Base-by-base conservation (phyloP, 2,113 vertebrate species). In the Xenopus laevis region DNA sequence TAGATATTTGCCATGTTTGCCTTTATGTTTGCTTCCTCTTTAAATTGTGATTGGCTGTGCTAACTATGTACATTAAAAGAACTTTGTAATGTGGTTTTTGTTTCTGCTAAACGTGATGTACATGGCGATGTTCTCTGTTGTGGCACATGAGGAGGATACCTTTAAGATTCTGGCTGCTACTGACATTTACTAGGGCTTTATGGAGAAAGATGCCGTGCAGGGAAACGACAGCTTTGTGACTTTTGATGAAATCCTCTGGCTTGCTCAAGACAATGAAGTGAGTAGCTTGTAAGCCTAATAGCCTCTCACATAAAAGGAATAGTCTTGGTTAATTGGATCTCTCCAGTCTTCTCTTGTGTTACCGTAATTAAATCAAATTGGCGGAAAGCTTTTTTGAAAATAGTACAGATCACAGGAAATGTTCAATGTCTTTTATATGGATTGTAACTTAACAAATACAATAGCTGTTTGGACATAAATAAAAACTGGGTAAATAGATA, bases 91-190 rank as follows among this genome's bases (percentile, higher is more conserved):
- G 8, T 40, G 5, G 1, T 5, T 40, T 40, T 27, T 27, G n/a
- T 40, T 40, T 40, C 33, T 40, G 33, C 33, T 5, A 7, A 5
- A 2, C 6, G 2, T 40, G 33, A 40, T 40, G 3, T 40, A 40
- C 6, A 7, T 40, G 33, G 33, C 33, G 33, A 40, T 52, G 1
- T 16, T 45, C 50, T 74, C 20, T 20, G 63, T 16, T 78, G 8
- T 55, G 27, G 62, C 64, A 72, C 63, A 99, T 67, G 94, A 98
- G 60, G 94, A 95, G 72, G 91, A 96, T 79, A 96, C 94, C 0
- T 99, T 99, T 84, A 99, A 95, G 88, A 97, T 99, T 79, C 90
- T 99, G 16, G 82, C 98, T 71, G 95, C 97, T 27, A 98, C 97
- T 1, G 97, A 99, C 79, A 92, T 96, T 86, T 97, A 99, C 64